These are phyloP conservation scores for Tachina lurida DNA, from an alignment of 2,888 invertebrate species.

Conservation along the genomic window DNA sequence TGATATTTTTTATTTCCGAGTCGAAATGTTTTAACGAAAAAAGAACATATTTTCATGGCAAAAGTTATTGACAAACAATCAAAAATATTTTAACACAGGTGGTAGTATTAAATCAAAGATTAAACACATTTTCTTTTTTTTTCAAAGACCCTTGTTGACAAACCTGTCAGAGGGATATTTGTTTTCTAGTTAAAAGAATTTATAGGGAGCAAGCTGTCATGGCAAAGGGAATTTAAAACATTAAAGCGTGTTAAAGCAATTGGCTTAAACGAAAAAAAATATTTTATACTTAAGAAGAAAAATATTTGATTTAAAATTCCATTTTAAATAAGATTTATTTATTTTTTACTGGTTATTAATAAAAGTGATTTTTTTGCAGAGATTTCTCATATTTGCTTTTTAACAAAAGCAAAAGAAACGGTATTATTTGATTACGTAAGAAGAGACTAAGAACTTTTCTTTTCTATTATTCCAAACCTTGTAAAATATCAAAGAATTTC, in stretches of 20 bases:
- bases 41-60: conserved; percentile 9
- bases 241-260: neutral
- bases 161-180: conserved; percentile 26
- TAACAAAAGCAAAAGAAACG: neutral
- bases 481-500: conserved; percentile 28
- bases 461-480: neutral
- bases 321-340: neutral
- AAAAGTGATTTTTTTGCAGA: too few species aligned
- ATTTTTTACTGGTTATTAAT: too few species aligned
- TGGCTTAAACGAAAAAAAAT: neutral
- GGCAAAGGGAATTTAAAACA: neutral
- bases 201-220: neutral
- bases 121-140: conserved; percentile 5
- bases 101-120: conserved; percentile 58
- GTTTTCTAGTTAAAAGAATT: conserved; percentile 1
- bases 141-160: conserved; percentile 35
- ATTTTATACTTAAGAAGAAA: neutral
- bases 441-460: neutral
- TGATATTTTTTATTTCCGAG: neutral
- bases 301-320: neutral
- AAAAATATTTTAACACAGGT: conserved; percentile 62
- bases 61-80: conserved; percentile 48
- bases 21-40: neutral
- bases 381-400: neutral
- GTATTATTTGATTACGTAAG: too few species aligned